Conservation (phyloP, 2,113 vertebrate species). For the Hyperoodon ampullatus region DNA sequence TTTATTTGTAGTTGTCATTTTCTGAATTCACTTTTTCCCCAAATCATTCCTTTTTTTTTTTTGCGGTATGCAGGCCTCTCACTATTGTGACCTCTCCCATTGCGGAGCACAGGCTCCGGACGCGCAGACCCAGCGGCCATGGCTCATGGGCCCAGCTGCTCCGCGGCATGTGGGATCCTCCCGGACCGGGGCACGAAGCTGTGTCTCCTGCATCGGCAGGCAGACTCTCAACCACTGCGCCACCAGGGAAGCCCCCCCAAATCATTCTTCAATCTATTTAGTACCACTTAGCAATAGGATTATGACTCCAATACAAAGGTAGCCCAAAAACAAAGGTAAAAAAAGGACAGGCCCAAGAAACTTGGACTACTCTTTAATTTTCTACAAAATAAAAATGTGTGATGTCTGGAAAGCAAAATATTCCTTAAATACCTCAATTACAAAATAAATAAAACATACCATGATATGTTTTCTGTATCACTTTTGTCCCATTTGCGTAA, state of each 20-base stretch:
- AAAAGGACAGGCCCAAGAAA: not conserved
- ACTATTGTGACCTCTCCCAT: no score
- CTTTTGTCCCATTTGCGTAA: not conserved
- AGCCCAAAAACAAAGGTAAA: not conserved
- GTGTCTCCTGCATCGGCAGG: no score
- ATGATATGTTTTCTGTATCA: not conserved
- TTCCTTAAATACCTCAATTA: conserved; percentile 7
- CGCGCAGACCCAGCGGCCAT: no score
- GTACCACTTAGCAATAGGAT: not conserved
- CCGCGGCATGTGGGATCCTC: no score
- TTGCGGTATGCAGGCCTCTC: no score
- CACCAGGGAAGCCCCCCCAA: no score
- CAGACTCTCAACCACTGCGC: no score
- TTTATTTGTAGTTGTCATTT: not conserved
- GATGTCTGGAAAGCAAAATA: not conserved
- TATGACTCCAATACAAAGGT: not conserved
- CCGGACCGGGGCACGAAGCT: no score
- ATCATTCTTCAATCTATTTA: not conserved
- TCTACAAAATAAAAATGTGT: not conserved
- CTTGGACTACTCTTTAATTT: not conserved
- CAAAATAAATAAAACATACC: not conserved
- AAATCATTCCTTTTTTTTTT: not conserved
- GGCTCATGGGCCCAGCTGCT: no score
- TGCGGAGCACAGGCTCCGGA: no score
- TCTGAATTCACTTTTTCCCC: not conserved